Percentiles rank a stretch among this genome's conserved stretches.
phyloP scores from a whole-genome alignment of 2,888 invertebrate genomes.

The Vanessa cardui region DNA sequence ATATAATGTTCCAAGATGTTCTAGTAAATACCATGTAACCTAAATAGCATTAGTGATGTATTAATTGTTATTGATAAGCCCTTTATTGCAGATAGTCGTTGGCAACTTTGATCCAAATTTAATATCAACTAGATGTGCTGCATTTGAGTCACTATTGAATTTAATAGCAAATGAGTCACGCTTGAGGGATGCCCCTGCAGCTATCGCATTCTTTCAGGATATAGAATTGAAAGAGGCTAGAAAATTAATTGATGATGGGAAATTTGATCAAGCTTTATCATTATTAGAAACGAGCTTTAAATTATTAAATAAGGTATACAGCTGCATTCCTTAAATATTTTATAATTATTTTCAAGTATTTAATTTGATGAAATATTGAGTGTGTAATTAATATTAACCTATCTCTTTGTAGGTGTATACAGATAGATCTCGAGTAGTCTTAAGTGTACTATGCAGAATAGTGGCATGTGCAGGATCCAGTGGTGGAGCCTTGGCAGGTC shows the following conservation, averaged over 20 bases:
- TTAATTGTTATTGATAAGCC: neutral
- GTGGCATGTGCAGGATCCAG: slow-evolving; percentile 83
- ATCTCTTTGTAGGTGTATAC: slow-evolving; percentile 80
- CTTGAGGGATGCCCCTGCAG: slow-evolving; percentile 81
- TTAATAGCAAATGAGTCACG: slow-evolving; percentile 81
- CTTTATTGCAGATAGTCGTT: slow-evolving; percentile 76
- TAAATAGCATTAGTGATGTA: neutral
- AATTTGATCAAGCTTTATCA: slow-evolving; percentile 84
- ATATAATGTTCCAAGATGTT: neutral
- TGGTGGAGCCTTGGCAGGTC: slow-evolving; percentile 80
- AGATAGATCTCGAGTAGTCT: slow-evolving; percentile 86
- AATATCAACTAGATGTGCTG: slow-evolving; percentile 84
- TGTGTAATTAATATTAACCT: neutral
- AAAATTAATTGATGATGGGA: slow-evolving; percentile 80
- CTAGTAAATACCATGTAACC: slow-evolving; percentile 4
- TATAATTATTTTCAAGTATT: neutral
- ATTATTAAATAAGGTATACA: slow-evolving; percentile 78
- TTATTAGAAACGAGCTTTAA: slow-evolving; percentile 87
- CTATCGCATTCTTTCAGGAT: slow-evolving; percentile 85
- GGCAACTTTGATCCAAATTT: slow-evolving; percentile 88
- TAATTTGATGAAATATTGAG: slow-evolving; percentile 6
- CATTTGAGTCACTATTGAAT: slow-evolving; percentile 85
- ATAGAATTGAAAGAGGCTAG: slow-evolving; percentile 85
- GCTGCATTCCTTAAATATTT: neutral
- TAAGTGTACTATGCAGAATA: slow-evolving; percentile 86